These are phyloP conservation scores for Cantharis rufa DNA, from an alignment of 2,888 invertebrate species.

Conservation along the genomic window DNA sequence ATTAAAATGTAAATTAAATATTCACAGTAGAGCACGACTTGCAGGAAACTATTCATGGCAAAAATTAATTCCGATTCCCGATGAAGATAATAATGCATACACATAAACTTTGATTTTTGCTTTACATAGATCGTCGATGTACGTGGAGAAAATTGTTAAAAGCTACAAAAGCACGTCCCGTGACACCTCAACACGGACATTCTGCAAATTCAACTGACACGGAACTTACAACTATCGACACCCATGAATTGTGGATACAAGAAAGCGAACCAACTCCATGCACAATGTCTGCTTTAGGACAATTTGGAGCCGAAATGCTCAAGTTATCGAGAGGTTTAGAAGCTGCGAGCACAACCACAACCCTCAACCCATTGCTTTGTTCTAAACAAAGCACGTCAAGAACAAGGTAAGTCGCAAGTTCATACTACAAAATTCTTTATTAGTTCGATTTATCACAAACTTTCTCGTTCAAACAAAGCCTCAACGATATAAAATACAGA, in stretches of 20 bases:
- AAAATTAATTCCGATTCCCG: not conserved
- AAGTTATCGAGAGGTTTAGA: slow-evolving; percentile 80
- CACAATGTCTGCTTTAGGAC: slow-evolving; percentile 83
- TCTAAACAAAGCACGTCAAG: slow-evolving; percentile 21
- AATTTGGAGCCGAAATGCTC: slow-evolving; percentile 86
- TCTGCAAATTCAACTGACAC: slow-evolving; percentile 83
- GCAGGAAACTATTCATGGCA: not conserved
- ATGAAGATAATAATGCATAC: not conserved
- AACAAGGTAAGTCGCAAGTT: slow-evolving; percentile 14
- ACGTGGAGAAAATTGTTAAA: slow-evolving; percentile 77
- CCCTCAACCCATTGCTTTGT: slow-evolving; percentile 9
- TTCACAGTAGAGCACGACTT: not conserved
- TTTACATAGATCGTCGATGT: slow-evolving; percentile 67
- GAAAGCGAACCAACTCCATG: slow-evolving; percentile 74
- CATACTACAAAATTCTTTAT: not conserved
- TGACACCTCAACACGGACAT: slow-evolving; percentile 63
- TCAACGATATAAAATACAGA: not conserved
- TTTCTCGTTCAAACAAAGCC: not conserved
- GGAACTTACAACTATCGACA: slow-evolving; percentile 81
- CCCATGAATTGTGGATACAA: slow-evolving; percentile 79
- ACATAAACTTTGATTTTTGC: not conserved
- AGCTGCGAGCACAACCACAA: slow-evolving; percentile 60
- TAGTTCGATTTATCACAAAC: not conserved
- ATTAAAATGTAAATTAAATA: slow-evolving; percentile 8
- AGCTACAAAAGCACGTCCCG: slow-evolving; percentile 42